phyloP scores from a whole-genome alignment of 2,888 invertebrate species.

The Thelaira solivaga region DNA sequence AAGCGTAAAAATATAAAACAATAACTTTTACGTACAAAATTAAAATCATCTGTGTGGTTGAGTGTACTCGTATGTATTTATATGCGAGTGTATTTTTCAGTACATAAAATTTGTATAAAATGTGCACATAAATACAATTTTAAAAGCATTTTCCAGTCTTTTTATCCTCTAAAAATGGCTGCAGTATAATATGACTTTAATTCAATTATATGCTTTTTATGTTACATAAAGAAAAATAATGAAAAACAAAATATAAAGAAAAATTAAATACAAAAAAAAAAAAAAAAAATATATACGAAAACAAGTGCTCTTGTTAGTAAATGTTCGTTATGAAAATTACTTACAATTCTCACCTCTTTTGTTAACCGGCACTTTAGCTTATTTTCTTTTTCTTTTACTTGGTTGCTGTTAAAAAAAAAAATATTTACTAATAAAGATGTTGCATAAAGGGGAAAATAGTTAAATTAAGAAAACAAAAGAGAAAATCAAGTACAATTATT shows the following conservation, averaged over 20 bases:
- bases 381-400: background rate
- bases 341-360: constrained; percentile 48
- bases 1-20: constrained; percentile 28
- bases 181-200: constrained; percentile 48
- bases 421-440: constrained; percentile 8
- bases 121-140: constrained; percentile 45
- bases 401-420: background rate
- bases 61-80: background rate
- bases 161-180: constrained; percentile 32
- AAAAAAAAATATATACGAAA: background rate
- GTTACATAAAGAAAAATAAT: background rate
- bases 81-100: background rate
- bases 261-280: constrained; percentile 11
- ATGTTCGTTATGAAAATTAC: constrained; percentile 31
- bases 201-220: constrained; percentile 45
- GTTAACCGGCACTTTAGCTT: constrained; percentile 10
- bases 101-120: background rate
- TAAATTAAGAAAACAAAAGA: background rate
- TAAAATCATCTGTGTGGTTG: background rate
- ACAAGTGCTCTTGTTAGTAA: constrained; percentile 34
- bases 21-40: constrained; percentile 18
- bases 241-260: background rate
- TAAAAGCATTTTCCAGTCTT: constrained; percentile 40
- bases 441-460: background rate
- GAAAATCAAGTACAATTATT: background rate